Evolutionary conservation across 2,797 vertebrate species (phyloP), one percentile per base, ranked within the genome.

Genomic region (Podarcis siculus): DNA sequence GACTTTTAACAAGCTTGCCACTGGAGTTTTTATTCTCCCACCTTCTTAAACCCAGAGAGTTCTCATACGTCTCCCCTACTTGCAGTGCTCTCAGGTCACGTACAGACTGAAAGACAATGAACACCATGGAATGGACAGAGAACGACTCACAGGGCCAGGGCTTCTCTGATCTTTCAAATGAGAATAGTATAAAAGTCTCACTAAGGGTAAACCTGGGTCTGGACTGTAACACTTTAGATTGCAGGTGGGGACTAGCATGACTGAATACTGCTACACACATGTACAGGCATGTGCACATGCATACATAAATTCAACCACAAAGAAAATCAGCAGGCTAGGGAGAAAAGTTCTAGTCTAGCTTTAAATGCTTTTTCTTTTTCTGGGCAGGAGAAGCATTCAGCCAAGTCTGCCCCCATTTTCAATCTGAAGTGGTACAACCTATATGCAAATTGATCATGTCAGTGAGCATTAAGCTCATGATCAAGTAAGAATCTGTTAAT

Each of bases 1-100:
- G 12, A 45, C 19, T 5, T 64, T 78, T 5, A 78, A 92, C 15
- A 42, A 2, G 76, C 88, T 77, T n/a, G 0, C 23, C 88, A 89
- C 15, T 80, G 91, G 85, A 93, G 90, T 49, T 93, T 84, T 21
- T 49, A 83, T 83, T 76, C 90, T 79, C 79, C 82, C 66, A 42
- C 55, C 37, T 80, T 64, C n/a, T 39, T 72, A 58, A 15, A 2
- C 2, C 3, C 2, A 87, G 19, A 23, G 4, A 61, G 5, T 61
- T 10, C 8, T 23, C 17, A 21, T 64, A 25, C 35, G 37, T 64
- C 2, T 49, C 3, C 76, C 8, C 2, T 80, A 17, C n/a, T 12
- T 35, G 55, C 55, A 80, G 21, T 61, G 15, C 32, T 27, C 3
- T 61, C 19, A 37, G 35, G 21, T 45, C 45, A 45, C 2, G 9